These are phyloP conservation scores for Eospalax fontanierii DNA, from an alignment of 2,797 vertebrate genomes.

Conservation along the genomic window DNA sequence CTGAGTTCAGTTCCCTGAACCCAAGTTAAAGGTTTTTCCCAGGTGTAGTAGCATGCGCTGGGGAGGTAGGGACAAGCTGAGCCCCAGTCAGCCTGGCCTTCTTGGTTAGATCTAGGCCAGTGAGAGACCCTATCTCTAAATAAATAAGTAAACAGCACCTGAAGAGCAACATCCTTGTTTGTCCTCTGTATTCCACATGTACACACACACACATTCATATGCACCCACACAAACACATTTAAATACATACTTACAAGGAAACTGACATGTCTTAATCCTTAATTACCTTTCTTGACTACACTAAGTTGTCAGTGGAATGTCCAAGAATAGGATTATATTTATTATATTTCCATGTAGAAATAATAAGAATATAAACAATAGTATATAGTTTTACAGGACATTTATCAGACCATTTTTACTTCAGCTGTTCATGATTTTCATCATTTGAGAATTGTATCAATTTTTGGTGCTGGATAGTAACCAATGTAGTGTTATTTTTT, in stretches of 20 bases:
- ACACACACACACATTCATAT: neutral
- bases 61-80: neutral
- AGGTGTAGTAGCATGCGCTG: neutral
- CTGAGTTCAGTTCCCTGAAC: neutral
- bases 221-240: neutral
- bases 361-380: slow-evolving; percentile 47
- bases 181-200: neutral
- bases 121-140: neutral
- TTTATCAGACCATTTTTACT: slow-evolving; percentile 61
- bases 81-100: neutral
- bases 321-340: slow-evolving; percentile 27
- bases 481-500: neutral
- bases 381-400: neutral
- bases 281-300: slow-evolving; percentile 46
- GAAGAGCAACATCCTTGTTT: neutral
- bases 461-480: slow-evolving; percentile 51
- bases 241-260: neutral
- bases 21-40: neutral
- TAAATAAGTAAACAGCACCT: neutral
- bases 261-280: neutral
- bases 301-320: neutral
- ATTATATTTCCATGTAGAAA: slow-evolving; percentile 10
- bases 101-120: neutral
- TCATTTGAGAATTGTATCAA: slow-evolving; percentile 55
- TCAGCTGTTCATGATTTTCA: slow-evolving; percentile 37